These are phyloP conservation scores for Drosophila neutralis DNA, from an alignment of 2,888 invertebrate species.

Conservation along the genomic window DNA sequence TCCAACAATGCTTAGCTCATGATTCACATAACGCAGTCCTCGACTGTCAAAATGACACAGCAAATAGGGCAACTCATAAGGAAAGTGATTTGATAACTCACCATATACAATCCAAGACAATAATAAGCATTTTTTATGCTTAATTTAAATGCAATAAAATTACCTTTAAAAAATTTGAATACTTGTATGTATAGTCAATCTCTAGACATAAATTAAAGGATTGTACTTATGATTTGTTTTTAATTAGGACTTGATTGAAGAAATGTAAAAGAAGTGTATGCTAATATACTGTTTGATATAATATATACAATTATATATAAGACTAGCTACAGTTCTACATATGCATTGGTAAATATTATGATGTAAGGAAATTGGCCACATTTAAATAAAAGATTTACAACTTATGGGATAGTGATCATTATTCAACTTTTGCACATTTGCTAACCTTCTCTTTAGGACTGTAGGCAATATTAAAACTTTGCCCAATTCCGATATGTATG, in stretches of 20 bases:
- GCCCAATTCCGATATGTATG: not conserved
- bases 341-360: too few species aligned
- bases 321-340: too few species aligned
- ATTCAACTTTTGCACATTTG: not conserved
- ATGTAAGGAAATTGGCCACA: too few species aligned
- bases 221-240: too few species aligned
- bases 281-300: too few species aligned
- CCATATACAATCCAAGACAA: not conserved
- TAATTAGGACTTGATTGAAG: too few species aligned
- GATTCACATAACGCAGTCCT: constrained; percentile 18
- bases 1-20: constrained; percentile 15
- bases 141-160: not conserved
- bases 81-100: not conserved
- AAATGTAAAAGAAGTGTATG: too few species aligned
- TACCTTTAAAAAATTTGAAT: too few species aligned
- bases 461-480: not conserved
- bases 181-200: too few species aligned
- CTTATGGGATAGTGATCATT: not conserved
- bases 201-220: too few species aligned
- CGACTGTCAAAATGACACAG: not conserved
- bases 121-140: not conserved
- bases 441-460: not conserved
- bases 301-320: too few species aligned
- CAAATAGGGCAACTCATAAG: not conserved
- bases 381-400: too few species aligned